Evolutionary conservation across 2,888 invertebrate species (phyloP).

Genomic region (Lycia hirtaria): DNA sequence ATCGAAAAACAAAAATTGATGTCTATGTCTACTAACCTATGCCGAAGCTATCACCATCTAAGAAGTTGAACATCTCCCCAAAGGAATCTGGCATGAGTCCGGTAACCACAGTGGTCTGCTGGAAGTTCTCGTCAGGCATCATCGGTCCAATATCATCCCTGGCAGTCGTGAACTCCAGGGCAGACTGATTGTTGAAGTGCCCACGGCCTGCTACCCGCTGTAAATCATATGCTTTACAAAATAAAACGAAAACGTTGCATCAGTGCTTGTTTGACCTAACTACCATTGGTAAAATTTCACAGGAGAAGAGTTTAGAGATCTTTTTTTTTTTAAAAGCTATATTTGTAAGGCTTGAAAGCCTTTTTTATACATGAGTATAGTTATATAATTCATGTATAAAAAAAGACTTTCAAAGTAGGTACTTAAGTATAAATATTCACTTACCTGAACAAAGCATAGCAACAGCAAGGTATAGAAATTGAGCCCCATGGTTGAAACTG

Average conservation of each 20-base stretch:
- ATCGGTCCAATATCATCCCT: constrained; percentile 69
- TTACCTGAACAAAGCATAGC: constrained; percentile 2
- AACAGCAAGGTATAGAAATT: not conserved
- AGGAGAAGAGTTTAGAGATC: too few relatives aligned
- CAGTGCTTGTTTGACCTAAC: too few relatives aligned
- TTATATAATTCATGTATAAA: not conserved
- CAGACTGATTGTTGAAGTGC: constrained; percentile 59
- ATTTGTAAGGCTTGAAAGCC: not conserved
- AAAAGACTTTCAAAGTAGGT: not conserved
- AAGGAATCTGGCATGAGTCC: constrained; percentile 79
- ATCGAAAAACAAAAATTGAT: too few relatives aligned
- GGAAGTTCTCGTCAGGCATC: constrained; percentile 67
- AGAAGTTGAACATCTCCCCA: constrained; percentile 79
- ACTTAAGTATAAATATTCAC: not conserved
- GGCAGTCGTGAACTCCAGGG: constrained; percentile 67
- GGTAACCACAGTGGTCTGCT: constrained; percentile 68
- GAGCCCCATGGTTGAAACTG: not conserved
- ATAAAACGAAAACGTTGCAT: not conserved
- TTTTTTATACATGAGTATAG: not conserved
- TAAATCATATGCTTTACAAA: not conserved
- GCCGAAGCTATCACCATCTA: constrained; percentile 81
- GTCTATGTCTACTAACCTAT: constrained; percentile 58
- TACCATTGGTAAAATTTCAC: too few relatives aligned
- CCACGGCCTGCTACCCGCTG: constrained; percentile 29
- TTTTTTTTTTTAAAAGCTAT: too few relatives aligned